phyloP scores from a whole-genome alignment of 1,140 invertebrate species.

The Propsilocerus akamusi region DNA sequence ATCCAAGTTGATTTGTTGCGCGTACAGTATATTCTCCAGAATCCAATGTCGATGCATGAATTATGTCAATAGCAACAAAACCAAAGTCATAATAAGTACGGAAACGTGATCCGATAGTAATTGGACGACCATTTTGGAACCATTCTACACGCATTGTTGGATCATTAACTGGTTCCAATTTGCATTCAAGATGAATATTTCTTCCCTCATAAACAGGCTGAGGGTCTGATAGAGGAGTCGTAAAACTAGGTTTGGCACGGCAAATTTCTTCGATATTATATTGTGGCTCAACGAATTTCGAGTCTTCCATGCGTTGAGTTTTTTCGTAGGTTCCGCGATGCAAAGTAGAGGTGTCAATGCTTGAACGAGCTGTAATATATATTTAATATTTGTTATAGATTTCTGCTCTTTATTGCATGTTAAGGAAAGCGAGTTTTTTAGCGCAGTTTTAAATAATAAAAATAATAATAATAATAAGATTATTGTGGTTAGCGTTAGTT shows the following conservation, averaged over 20 bases:
- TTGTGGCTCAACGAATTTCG: slow-evolving; percentile 67
- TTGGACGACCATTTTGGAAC: slow-evolving; percentile 78
- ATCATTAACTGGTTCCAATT: slow-evolving; percentile 83
- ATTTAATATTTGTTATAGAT: too few species aligned
- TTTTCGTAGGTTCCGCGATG: slow-evolving; percentile 69
- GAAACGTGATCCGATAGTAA: slow-evolving; percentile 78
- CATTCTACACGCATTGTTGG: slow-evolving; percentile 92
- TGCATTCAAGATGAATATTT: slow-evolving; percentile 78
- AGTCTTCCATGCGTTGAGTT: slow-evolving; percentile 69
- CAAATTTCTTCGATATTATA: slow-evolving; percentile 85
- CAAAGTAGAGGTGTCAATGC: slow-evolving; percentile 75
- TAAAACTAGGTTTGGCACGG: slow-evolving; percentile 81
- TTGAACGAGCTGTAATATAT: slow-evolving; percentile 56
- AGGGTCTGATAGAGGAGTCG: slow-evolving; percentile 63
- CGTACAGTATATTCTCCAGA: slow-evolving; percentile 85
- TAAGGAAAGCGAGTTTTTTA: slow-evolving; percentile 5
- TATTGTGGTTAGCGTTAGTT: slow-evolving; percentile 3
- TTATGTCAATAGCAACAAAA: slow-evolving; percentile 78
- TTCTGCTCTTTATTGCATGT: too few species aligned
- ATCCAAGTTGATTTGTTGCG: slow-evolving; percentile 74
- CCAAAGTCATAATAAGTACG: slow-evolving; percentile 92
- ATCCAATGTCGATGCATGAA: slow-evolving; percentile 70
- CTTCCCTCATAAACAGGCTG: slow-evolving; percentile 74
- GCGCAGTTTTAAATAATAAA: slow-evolving; percentile 8
- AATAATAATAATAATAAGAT: slow-evolving; percentile 6